A percentile compares a stretch with the other conserved stretches of the same genome.
phyloP scores from a whole-genome alignment of 2,888 invertebrate genomes.

The Mesopsocus fuscifrons region DNA sequence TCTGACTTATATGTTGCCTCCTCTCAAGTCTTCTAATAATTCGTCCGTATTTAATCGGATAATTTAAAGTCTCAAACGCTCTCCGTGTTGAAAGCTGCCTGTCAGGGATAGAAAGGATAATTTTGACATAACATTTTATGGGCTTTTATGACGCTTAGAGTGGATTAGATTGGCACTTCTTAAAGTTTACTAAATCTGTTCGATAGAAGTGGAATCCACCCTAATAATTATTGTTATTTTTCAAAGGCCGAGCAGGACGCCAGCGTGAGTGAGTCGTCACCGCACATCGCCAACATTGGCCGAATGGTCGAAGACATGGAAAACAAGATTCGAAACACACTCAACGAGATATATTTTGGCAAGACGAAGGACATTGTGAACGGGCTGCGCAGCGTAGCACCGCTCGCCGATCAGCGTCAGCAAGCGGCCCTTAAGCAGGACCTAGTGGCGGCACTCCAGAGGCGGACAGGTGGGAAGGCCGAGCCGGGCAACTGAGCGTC shows the following conservation, averaged over 20 bases:
- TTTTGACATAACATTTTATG: too few relatives aligned
- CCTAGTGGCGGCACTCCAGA: slow-evolving; percentile 62
- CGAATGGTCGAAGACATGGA: slow-evolving; percentile 99
- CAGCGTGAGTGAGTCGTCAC: slow-evolving; percentile 76
- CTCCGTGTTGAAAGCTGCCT: too few relatives aligned
- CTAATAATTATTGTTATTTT: too few relatives aligned
- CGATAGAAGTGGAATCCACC: too few relatives aligned
- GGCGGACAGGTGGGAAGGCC: slow-evolving; percentile 41
- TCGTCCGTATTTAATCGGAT: too few relatives aligned
- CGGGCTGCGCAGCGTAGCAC: slow-evolving; percentile 66
- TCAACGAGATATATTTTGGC: slow-evolving; percentile 98
- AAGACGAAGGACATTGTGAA: slow-evolving; percentile 98
- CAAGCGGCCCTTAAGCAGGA: slow-evolving; percentile 73
- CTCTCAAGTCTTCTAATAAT: too few relatives aligned
- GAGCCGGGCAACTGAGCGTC: slow-evolving; percentile 9
- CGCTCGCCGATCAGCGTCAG: slow-evolving; percentile 64
- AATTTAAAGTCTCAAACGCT: too few relatives aligned
- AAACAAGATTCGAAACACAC: slow-evolving; percentile 93
- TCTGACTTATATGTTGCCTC: too few relatives aligned
- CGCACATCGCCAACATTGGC: slow-evolving; percentile 97
- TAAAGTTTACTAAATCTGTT: too few relatives aligned
- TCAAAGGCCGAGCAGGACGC: slow-evolving; percentile 88
- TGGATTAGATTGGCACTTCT: too few relatives aligned
- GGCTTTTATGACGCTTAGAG: too few relatives aligned
- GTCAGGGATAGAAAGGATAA: too few relatives aligned